Evolutionary conservation across 2,797 vertebrate genomes (phyloP), one percentile per base, ranked within the genome.

Genomic region (Borostomias antarcticus): DNA sequence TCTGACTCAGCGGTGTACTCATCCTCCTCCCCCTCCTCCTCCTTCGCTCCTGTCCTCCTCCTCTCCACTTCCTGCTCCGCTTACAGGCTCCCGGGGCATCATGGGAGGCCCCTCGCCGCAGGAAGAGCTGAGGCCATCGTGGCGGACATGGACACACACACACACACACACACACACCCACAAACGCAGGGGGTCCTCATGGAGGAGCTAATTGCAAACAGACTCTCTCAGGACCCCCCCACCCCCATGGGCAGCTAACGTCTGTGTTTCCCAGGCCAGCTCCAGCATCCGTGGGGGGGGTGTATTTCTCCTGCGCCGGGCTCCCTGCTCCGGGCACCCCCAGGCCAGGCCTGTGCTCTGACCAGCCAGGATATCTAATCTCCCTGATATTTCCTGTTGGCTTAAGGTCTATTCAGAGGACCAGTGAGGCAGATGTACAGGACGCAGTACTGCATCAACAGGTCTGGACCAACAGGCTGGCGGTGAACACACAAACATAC

Each of bases 321-420:
- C n/a, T n/a, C n/a, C n/a, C n/a, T n/a, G n/a, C n/a, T n/a, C n/a
- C n/a, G n/a, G 29, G 26, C n/a, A 15, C 5, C 60, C 43, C 45
- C 35, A 50, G 25, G 5, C 19, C 28, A 50, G 23, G 47, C 23
- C 6, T 21, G 28, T 58, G 54, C 61, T 72, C 64, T 45, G 6
- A 66, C 73, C 48, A 56, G 68, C 50, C 64, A 89, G n/a, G n/a
- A n/a, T n/a, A n/a, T n/a, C n/a, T n/a, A n/a, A 88, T 87, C 78
- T 82, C 82, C 60, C 64, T 37, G 74, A 73, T 79, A 87, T 81
- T 87, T 89, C 89, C 86, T 87, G 80, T 87, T 82, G 72, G 78
- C 65, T 86, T 87, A 78, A 66, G 65, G 59, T 7, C 56, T 62
- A 68, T 72, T 82, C 78, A 77, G 28, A 59, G 58, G 53, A 17